A percentile compares a stretch with the other conserved stretches of the same genome.
Conservation (phyloP, 2,113 vertebrate genomes). For the Pygoscelis adeliae region DNA sequence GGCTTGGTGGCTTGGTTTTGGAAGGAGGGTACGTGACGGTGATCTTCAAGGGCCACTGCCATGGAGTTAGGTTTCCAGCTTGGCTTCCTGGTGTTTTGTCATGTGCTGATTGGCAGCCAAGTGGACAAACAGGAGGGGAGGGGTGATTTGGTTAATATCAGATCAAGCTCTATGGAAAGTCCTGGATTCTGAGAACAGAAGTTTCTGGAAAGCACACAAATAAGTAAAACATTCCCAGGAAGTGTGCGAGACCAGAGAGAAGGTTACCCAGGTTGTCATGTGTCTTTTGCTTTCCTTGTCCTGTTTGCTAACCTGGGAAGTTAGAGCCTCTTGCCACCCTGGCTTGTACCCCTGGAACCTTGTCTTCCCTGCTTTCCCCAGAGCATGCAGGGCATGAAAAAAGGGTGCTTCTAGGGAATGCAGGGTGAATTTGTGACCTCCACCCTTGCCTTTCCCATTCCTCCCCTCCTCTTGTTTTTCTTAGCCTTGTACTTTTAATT, state of each 20-base stretch:
- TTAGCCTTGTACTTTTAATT: neutral
- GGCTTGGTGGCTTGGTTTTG: neutral
- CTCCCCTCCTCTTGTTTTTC: neutral
- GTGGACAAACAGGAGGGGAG: constrained; percentile 21
- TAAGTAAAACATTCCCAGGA: constrained; percentile 42
- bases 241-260: neutral
- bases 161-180: constrained; percentile 11
- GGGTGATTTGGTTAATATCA: neutral
- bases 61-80: neutral
- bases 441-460: neutral
- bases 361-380: neutral
- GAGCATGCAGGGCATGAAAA: neutral
- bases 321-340: neutral
- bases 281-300: neutral
- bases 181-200: constrained; percentile 40
- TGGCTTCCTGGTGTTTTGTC: constrained; percentile 11
- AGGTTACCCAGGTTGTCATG: neutral
- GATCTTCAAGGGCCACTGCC: neutral
- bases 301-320: neutral
- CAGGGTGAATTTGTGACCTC: neutral
- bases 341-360: neutral
- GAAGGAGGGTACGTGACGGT: neutral
- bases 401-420: neutral
- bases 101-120: constrained; percentile 14
- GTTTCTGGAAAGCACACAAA: constrained; percentile 42